Percentiles rank a stretch among this genome's conserved stretches.
Evolutionary conservation across 2,888 invertebrate genomes (phyloP).

Genomic region (Habroteleia sp.): DNA sequence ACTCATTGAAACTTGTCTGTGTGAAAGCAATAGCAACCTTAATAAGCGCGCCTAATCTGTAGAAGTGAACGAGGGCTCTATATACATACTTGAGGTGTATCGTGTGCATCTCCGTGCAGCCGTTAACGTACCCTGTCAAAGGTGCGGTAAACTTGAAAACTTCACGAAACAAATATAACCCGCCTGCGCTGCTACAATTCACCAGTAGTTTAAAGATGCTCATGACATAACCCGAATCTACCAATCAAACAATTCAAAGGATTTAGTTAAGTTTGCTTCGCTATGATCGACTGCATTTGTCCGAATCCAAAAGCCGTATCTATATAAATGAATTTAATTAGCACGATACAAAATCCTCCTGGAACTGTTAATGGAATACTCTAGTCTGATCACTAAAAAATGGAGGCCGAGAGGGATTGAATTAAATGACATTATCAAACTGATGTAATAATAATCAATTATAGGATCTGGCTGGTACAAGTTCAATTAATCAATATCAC

Average conservation of each 20-base stretch:
- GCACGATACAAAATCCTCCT: conserved; percentile 50
- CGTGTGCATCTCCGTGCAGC: conserved; percentile 53
- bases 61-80: conserved; percentile 63
- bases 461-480: not conserved
- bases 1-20: conserved; percentile 76
- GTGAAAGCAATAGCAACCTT: conserved; percentile 72
- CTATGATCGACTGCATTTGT: conserved; percentile 38
- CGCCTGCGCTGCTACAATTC: conserved; percentile 18
- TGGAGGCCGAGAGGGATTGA: conserved; percentile 68
- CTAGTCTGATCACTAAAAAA: conserved; percentile 70
- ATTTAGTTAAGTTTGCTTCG: conserved; percentile 37
- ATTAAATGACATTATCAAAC: conserved; percentile 35
- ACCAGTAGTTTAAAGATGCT: conserved; percentile 11
- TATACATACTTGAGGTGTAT: conserved; percentile 53
- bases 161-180: conserved; percentile 67
- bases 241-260: conserved; percentile 53
- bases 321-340: conserved; percentile 52
- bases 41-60: conserved; percentile 74
- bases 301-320: conserved; percentile 22
- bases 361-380: conserved; percentile 78
- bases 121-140: conserved; percentile 59
- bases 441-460: conserved; percentile 23
- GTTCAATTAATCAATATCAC: conserved; percentile 9
- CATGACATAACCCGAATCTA: conserved; percentile 17
- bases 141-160: conserved; percentile 68